These are phyloP conservation scores for Masnerella sp. DNA, from an alignment of 2,888 invertebrate species.

Conservation along the genomic window DNA sequence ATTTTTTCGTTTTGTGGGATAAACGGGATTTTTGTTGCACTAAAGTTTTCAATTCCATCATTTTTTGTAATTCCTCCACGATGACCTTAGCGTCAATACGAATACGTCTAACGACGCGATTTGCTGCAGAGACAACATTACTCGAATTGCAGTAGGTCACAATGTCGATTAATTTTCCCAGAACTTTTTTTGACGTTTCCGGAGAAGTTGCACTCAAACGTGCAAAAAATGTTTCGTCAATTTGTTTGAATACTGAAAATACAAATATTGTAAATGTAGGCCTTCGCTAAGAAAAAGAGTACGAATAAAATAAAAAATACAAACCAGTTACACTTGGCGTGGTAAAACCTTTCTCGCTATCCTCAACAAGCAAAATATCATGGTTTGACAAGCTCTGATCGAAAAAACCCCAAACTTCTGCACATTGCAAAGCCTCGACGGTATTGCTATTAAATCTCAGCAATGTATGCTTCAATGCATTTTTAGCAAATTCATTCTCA, in stretches of 20 bases:
- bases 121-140: constrained; percentile 78
- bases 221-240: constrained; percentile 80
- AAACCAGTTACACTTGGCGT: constrained; percentile 77
- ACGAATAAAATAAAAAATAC: background rate
- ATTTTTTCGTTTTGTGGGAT: constrained; percentile 11
- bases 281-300: background rate
- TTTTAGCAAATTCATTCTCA: constrained; percentile 78
- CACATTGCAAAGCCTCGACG: constrained; percentile 76
- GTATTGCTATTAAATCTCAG: constrained; percentile 80
- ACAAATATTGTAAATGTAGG: background rate
- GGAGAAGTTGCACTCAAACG: constrained; percentile 62
- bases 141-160: constrained; percentile 71
- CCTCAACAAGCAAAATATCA: constrained; percentile 7
- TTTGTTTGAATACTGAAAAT: constrained; percentile 79
- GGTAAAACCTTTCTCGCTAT: constrained; percentile 74
- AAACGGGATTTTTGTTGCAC: constrained; percentile 36
- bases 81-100: constrained; percentile 82
- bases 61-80: constrained; percentile 80
- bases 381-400: constrained; percentile 79
- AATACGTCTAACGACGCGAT: constrained; percentile 83
- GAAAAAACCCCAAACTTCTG: constrained; percentile 81
- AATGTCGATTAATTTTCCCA: constrained; percentile 70
- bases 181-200: constrained; percentile 66
- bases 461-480: constrained; percentile 80
- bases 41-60: constrained; percentile 78